A percentile compares a stretch with the other conserved stretches of the same genome.
These are phyloP conservation scores for Alviniconcha marisindica DNA, from an alignment of 1,140 invertebrate genomes.

Conservation along the genomic window DNA sequence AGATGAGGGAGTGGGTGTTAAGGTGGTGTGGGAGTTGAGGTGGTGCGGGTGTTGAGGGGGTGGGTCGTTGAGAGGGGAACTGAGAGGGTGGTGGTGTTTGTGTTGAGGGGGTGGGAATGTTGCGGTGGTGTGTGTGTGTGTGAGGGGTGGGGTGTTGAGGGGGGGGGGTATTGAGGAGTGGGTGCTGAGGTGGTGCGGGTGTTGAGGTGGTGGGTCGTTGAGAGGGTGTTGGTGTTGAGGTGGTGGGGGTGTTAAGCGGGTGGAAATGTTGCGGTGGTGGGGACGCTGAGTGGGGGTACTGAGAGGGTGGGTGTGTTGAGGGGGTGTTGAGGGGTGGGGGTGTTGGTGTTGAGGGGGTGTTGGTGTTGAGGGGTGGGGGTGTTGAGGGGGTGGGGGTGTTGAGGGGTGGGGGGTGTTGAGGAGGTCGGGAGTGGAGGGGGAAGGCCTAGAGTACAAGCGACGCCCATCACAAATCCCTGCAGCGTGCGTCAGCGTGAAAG, in stretches of 20 bases:
- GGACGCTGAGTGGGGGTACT: not conserved
- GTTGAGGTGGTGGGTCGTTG: not conserved
- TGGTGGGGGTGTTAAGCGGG: not conserved
- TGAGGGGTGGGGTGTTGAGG: too few relatives aligned
- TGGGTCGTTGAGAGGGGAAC: constrained; percentile 21
- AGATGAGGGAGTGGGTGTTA: not conserved
- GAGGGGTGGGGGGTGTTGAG: not conserved
- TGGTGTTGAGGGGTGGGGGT: not conserved
- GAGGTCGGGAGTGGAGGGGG: not conserved
- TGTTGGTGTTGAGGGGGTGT: not conserved
- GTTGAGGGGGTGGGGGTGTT: not conserved
- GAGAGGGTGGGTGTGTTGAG: not conserved
- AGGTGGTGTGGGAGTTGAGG: constrained; percentile 2
- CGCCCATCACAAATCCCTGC: not conserved
- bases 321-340: not conserved
- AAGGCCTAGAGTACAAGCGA: too few relatives aligned
- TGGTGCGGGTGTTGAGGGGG: constrained; percentile 18
- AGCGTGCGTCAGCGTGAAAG: not conserved
- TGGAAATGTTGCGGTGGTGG: not conserved
- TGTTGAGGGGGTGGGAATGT: too few relatives aligned
- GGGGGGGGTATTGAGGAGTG: too few relatives aligned
- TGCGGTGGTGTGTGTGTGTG: too few relatives aligned
- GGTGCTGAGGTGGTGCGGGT: constrained; percentile 26
- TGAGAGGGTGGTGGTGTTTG: too few relatives aligned
- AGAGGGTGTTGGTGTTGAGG: not conserved